Conservation (phyloP, 2,888 invertebrate species). For the Zeuzera pyrina region DNA sequence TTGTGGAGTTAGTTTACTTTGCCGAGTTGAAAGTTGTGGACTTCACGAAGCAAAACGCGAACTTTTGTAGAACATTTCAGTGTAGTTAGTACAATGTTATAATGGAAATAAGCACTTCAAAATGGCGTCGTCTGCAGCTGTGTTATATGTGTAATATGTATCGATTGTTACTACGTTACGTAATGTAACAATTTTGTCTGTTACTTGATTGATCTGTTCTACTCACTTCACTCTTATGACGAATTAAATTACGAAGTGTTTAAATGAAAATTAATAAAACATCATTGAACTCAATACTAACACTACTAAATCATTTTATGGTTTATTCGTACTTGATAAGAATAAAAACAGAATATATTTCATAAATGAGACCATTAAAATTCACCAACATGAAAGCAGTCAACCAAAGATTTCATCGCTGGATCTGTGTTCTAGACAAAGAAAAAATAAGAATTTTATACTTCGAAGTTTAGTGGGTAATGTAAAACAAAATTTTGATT, state of each 20-base stretch:
- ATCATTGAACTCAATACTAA: too few relatives aligned
- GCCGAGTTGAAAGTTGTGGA: constrained; percentile 64
- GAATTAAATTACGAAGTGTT: constrained; percentile 11
- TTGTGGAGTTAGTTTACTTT: constrained; percentile 57
- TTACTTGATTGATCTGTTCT: neutral
- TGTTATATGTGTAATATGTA: constrained; percentile 42
- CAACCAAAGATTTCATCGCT: too few relatives aligned
- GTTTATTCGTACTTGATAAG: too few relatives aligned
- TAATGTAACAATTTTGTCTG: neutral
- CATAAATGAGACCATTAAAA: too few relatives aligned
- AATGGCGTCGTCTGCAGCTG: constrained; percentile 68
- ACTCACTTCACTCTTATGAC: neutral
- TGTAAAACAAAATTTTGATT: too few relatives aligned
- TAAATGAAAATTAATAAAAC: constrained; percentile 11
- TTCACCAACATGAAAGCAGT: too few relatives aligned
- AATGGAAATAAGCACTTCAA: constrained; percentile 74
- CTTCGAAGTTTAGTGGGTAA: too few relatives aligned
- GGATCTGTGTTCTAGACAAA: too few relatives aligned
- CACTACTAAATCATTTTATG: too few relatives aligned
- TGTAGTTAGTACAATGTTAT: constrained; percentile 74
- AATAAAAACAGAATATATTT: too few relatives aligned
- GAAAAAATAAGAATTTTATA: too few relatives aligned
- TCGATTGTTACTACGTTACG: constrained; percentile 31
- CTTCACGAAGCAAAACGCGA: constrained; percentile 73
- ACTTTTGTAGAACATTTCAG: constrained; percentile 74